Conservation (phyloP, 2,113 vertebrate genomes). For the Dryoscopus gambensis region DNA sequence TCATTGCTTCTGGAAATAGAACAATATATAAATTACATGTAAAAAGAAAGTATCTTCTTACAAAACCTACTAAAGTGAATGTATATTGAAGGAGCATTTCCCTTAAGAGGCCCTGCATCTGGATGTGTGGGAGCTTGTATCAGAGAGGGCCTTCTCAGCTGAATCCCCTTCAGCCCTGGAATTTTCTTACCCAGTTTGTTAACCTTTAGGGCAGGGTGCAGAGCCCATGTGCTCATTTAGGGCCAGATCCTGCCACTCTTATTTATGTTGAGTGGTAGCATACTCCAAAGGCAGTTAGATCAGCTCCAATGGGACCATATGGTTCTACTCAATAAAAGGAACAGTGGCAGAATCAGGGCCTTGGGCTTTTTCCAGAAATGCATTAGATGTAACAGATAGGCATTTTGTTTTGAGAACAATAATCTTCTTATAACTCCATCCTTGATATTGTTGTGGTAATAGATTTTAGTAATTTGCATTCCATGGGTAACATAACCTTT, state of each 20-base stretch:
- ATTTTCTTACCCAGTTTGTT: slow-evolving; percentile 50
- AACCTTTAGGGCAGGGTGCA: slow-evolving; percentile 60
- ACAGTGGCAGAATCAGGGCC: slow-evolving; percentile 32
- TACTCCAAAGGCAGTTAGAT: slow-evolving; percentile 40
- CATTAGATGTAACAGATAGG: slow-evolving; percentile 32
- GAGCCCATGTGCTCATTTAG: slow-evolving; percentile 37
- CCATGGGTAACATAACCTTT: neutral
- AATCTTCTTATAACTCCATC: slow-evolving; percentile 3
- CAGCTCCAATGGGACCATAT: slow-evolving; percentile 47
- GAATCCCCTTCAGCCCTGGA: slow-evolving; percentile 36
- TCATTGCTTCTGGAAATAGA: neutral
- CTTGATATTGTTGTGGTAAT: neutral
- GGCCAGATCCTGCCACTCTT: slow-evolving; percentile 59
- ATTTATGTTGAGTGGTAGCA: slow-evolving; percentile 59
- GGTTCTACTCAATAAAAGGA: slow-evolving; percentile 34
- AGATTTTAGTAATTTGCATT: slow-evolving; percentile 3
- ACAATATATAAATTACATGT: neutral
- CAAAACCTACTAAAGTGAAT: neutral
- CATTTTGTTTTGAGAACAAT: slow-evolving; percentile 46
- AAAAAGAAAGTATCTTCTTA: neutral
- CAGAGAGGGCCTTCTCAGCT: slow-evolving; percentile 2
- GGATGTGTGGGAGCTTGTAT: neutral
- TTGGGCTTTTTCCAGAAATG: slow-evolving; percentile 45
- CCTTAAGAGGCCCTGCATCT: neutral
- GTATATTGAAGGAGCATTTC: neutral